Base-by-base conservation (phyloP, 2,797 vertebrate species). In the Tragelaphus oryx region DNA sequence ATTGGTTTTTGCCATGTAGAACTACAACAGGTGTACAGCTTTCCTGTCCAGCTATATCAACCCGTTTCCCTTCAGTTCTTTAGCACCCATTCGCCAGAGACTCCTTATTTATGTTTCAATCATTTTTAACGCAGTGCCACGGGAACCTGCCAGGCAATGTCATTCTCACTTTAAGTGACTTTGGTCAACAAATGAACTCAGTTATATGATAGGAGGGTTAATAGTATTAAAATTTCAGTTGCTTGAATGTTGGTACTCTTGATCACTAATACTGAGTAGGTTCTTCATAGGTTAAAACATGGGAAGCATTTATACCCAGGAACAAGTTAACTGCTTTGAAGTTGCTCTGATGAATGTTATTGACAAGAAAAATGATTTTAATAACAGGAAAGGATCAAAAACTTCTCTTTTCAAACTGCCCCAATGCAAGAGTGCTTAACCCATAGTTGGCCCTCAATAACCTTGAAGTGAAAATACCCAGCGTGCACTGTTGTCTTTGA, bases 21-120 rank as follows among this genome's bases (percentile, higher is more conserved):
- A 37, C 46, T 62, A 52, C 74, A 87, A 87, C 93, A 96, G 96
- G 97, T 98, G 93, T 50, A 95, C n/a, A 9, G 14, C 54, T 76
- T 71, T 88, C 37, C 78, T 41, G 3, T 37, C 50, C 68, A 62
- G 30, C 44, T n/a, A 24, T 4, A 62, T 24, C 74, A 87, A 71
- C 8, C 16, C 44, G 55, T 41, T 79, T 94, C n/a, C 75, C 75
- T 89, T 92, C 75, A 12, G 30, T 83, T 87, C 50, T 87, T 93
- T 17, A 65, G 33, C n/a, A 86, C 26, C 44, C 28, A 3, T 62
- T 87, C 81, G 26, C 87, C 78, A 71, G 28, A 79, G 24, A 55
- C 10, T 78, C 46, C 37, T 71, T 84, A 91, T 83, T 80, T 90
- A 33, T 78, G 30, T 76, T 57, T 57, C 26, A 80, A 50, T 37